These are phyloP conservation scores for Euthynnus affinis DNA, from an alignment of 2,797 vertebrate genomes.

Conservation along the genomic window DNA sequence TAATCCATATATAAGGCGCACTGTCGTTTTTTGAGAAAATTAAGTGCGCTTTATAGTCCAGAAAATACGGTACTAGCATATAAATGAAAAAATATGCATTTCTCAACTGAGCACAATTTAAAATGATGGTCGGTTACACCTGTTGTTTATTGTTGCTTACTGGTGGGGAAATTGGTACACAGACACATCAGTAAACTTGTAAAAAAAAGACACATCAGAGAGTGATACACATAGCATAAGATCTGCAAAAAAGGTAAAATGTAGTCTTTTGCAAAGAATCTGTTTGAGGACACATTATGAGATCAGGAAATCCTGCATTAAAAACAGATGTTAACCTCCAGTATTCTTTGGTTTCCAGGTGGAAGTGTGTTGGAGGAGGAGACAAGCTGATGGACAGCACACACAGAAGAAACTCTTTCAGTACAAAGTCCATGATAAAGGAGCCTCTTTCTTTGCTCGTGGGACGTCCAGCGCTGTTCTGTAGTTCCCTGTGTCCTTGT, in stretches of 20 bases:
- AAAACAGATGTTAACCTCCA: neutral
- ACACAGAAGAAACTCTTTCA: slow-evolving; percentile 87
- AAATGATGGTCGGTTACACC: too few species aligned
- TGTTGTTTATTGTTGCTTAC: too few species aligned
- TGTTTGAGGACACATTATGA: neutral
- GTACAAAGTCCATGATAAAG: slow-evolving; percentile 95
- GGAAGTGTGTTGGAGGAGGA: slow-evolving; percentile 86
- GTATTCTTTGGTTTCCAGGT: slow-evolving; percentile 82
- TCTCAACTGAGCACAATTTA: neutral
- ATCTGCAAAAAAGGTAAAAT: too few species aligned
- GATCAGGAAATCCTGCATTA: neutral
- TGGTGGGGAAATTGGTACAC: too few species aligned
- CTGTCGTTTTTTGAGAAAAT: too few species aligned
- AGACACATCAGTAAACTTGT: neutral
- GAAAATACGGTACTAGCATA: too few species aligned
- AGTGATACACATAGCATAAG: neutral
- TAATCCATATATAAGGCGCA: too few species aligned
- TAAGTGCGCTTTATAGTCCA: too few species aligned
- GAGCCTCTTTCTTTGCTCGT: slow-evolving; percentile 91
- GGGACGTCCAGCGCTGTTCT: slow-evolving; percentile 93
- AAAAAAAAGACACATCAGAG: neutral
- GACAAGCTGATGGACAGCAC: slow-evolving; percentile 50
- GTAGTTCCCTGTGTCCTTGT: slow-evolving; percentile 69
- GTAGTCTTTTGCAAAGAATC: neutral
- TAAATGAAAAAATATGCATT: neutral